Evolutionary conservation across 2,797 vertebrate genomes (phyloP), one percentile per base, ranked within the genome.

Genomic region (Etheostoma perlongum): DNA sequence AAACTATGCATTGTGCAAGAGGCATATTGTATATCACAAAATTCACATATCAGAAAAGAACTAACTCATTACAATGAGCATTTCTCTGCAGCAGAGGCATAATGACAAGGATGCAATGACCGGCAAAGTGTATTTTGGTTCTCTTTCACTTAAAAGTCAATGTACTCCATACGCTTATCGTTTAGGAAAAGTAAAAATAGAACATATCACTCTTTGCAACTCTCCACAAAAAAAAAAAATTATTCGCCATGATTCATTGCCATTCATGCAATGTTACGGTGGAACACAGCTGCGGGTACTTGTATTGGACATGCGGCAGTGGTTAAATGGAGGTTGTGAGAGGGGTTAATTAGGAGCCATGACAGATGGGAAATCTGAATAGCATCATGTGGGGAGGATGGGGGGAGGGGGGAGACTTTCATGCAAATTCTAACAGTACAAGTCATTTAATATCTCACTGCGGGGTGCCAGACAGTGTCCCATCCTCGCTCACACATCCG

Each of bases 401-500:
- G 84, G 9, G 23, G 11, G 72, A 79, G 84, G 85, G 66, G 72
- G 2, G 72, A 89, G 96, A 93, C 95, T 33, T 77, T 96, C 97
- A 97, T 97, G 97, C 97, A 97, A 89, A 93, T 94, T 89, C 94
- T 30, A 85, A 83, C 66, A 88, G 72, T 82, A 71, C 13, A 58
- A 82, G 80, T 89, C 76, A 72, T 73, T 72, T 69, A 42, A 72
- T 66, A 71, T 84, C 62, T 83, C 77, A 81, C 78, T 76, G 82
- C 14, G 16, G 68, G 57, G 59, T 77, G 71, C 76, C 19, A 33
- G 69, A 73, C 76, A 82, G 78, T 60, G 73, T 67, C 64, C 67
- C 25, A 6, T 60, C 0, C 76, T 66, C 13, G 1, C 92, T 97
- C 94, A 99, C 89, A 98, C 97, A 52, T 99, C 98, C 0, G 97